Conservation (phyloP, 1,140 invertebrate genomes). For the Monomorium pharaonis region DNA sequence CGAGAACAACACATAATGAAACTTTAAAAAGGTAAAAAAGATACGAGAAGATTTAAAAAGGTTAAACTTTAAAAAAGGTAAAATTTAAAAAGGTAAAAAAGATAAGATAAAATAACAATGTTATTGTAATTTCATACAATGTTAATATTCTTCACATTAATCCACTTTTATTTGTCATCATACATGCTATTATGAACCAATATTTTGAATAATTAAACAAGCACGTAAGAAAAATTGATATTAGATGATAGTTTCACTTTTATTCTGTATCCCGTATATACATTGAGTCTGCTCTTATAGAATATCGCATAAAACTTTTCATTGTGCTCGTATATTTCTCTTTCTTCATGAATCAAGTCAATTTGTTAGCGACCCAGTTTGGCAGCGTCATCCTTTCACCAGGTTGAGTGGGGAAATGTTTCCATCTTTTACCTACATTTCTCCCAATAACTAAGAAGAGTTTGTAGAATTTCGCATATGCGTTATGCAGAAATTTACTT, state of each 20-base stretch:
- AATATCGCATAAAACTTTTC: not conserved
- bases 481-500: not conserved
- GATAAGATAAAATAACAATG: no score
- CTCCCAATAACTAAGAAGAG: not conserved
- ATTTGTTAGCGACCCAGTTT: conserved; percentile 11
- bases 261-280: not conserved
- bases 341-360: not conserved
- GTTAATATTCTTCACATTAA: not conserved
- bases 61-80: no score
- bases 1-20: no score
- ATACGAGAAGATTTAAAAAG: no score
- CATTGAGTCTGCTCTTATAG: not conserved
- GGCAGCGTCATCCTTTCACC: conserved; percentile 24
- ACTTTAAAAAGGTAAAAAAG: no score
- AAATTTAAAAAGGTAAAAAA: no score
- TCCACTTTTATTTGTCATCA: not conserved
- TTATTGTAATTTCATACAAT: not conserved
- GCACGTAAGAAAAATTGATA: not conserved
- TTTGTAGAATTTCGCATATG: not conserved
- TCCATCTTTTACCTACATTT: conserved; percentile 34
- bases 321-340: not conserved
- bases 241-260: not conserved
- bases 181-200: not conserved
- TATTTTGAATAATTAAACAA: not conserved
- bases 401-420: not conserved